These are phyloP conservation scores for Ramphastos sulfuratus DNA, from an alignment of 2,113 vertebrate genomes.

Conservation along the genomic window DNA sequence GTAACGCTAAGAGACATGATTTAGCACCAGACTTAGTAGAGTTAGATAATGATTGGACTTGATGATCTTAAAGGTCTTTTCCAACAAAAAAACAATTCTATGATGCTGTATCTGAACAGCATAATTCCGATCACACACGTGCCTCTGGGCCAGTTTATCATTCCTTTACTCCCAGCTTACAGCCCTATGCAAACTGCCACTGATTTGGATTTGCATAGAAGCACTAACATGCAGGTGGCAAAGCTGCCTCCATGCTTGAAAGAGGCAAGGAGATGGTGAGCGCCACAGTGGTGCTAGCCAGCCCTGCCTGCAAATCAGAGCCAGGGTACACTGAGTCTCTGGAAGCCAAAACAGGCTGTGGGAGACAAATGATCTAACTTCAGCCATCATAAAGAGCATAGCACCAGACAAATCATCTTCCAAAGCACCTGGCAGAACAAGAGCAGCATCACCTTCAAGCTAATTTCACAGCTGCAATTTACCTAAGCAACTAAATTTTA, in stretches of 20 bases:
- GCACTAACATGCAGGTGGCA: background rate
- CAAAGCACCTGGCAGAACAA: background rate
- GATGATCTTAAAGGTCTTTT: too few species aligned
- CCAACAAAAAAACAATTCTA: too few species aligned
- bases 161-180: background rate
- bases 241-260: accelerated
- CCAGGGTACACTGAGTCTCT: accelerated
- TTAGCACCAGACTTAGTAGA: too few species aligned
- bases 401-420: background rate
- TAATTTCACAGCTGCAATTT: background rate
- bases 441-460: background rate
- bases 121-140: accelerated
- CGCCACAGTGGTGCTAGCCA: background rate
- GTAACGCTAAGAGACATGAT: too few species aligned
- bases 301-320: background rate
- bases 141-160: background rate
- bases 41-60: too few species aligned
- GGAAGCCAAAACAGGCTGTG: accelerated
- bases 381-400: background rate
- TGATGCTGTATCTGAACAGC: background rate
- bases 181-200: background rate
- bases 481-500: background rate
- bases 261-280: accelerated
- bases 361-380: background rate
- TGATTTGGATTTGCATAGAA: background rate